Conservation (phyloP, 2,113 vertebrate species). For the Ammodramus savannarum region DNA sequence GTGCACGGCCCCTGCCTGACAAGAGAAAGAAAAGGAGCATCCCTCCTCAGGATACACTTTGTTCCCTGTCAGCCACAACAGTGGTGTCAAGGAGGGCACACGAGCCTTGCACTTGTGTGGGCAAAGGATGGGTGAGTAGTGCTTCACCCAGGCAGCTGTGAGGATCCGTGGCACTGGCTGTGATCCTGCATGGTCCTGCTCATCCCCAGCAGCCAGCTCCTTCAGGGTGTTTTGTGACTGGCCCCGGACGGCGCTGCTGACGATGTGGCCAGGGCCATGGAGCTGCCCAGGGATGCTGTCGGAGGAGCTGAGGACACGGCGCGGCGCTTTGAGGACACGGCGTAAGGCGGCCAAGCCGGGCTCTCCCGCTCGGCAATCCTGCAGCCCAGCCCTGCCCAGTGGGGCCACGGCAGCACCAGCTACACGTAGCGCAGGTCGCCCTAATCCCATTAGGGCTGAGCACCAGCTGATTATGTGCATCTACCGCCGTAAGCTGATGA, state of each 20-base stretch:
- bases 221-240: background rate
- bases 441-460: conserved; percentile 46
- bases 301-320: background rate
- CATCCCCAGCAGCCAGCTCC: background rate
- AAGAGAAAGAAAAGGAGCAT: background rate
- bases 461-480: conserved; percentile 32
- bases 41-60: fast-evolving
- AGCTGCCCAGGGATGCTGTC: background rate
- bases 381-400: background rate
- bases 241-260: fast-evolving
- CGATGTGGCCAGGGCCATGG: fast-evolving
- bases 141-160: background rate
- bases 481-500: background rate
- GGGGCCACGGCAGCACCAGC: background rate
- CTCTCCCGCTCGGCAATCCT: background rate
- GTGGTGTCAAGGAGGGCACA: fast-evolving
- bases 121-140: background rate
- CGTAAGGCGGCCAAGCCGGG: background rate
- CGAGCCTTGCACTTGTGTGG: fast-evolving
- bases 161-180: background rate
- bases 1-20: fast-evolving
- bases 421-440: background rate
- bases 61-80: background rate
- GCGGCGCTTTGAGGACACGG: background rate
- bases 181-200: background rate